These are phyloP conservation scores for Cardiocondyla obscurior DNA, from an alignment of 1,140 invertebrate species.

Conservation along the genomic window DNA sequence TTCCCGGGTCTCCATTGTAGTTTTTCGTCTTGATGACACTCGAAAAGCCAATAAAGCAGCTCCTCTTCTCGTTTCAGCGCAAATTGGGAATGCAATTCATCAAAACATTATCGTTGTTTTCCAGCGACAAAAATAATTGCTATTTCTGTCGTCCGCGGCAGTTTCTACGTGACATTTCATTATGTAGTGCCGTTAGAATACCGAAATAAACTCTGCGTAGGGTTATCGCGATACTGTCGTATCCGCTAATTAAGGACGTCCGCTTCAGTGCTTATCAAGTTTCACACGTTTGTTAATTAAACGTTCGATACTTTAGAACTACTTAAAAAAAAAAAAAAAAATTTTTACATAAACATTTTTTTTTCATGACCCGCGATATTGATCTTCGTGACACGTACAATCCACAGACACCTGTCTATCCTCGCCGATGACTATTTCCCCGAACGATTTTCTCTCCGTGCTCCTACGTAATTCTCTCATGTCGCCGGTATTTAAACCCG, in stretches of 20 bases:
- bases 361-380: neutral
- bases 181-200: neutral
- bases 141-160: neutral
- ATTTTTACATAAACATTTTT: neutral
- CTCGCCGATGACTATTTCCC: neutral
- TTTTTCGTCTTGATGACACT: neutral
- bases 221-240: constrained; percentile 46
- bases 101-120: constrained; percentile 1
- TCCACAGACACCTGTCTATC: neutral
- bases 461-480: neutral
- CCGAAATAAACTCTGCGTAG: neutral
- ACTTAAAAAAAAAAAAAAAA: neutral
- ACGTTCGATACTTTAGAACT: neutral
- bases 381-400: constrained; percentile 18
- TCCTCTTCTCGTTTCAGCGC: neutral
- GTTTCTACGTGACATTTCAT: neutral
- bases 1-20: constrained; percentile 76
- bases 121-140: neutral
- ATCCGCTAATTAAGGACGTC: constrained; percentile 51
- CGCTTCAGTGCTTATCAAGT: constrained; percentile 51
- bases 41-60: neutral
- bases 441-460: neutral
- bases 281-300: constrained; percentile 5
- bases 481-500: neutral
- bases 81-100: neutral